These are phyloP conservation scores for Protobothrops flavoviridis DNA, from an alignment of 2,113 vertebrate genomes.

Conservation along the genomic window DNA sequence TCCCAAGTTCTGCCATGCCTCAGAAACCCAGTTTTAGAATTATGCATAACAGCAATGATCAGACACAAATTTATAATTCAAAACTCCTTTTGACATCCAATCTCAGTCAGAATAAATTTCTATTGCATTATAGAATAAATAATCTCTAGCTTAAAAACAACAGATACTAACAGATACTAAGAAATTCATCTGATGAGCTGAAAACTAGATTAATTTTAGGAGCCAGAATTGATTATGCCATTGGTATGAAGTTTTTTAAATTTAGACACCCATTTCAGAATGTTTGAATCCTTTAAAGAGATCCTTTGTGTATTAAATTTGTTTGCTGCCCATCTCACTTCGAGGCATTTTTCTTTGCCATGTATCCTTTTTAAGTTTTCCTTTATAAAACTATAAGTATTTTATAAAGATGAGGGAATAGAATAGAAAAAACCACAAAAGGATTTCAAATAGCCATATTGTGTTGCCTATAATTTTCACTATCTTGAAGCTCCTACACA, in stretches of 20 bases:
- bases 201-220: too few relatives aligned
- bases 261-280: too few relatives aligned
- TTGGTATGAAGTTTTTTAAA: too few relatives aligned
- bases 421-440: not conserved
- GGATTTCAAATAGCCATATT: not conserved
- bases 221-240: too few relatives aligned
- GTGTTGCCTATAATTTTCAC: not conserved
- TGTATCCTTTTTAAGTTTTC: too few relatives aligned
- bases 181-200: not conserved
- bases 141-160: not conserved
- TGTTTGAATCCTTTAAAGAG: too few relatives aligned
- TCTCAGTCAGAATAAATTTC: not conserved
- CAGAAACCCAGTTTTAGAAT: not conserved
- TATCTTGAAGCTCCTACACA: not conserved
- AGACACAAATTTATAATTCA: not conserved
- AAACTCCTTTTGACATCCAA: not conserved
- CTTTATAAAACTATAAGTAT: not conserved
- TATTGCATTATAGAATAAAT: not conserved
- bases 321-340: too few relatives aligned
- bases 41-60: not conserved
- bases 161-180: not conserved
- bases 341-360: too few relatives aligned
- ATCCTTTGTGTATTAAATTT: too few relatives aligned
- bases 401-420: not conserved
- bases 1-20: not conserved